These are phyloP conservation scores for Grus americana DNA, from an alignment of 2,113 vertebrate genomes.

Conservation along the genomic window DNA sequence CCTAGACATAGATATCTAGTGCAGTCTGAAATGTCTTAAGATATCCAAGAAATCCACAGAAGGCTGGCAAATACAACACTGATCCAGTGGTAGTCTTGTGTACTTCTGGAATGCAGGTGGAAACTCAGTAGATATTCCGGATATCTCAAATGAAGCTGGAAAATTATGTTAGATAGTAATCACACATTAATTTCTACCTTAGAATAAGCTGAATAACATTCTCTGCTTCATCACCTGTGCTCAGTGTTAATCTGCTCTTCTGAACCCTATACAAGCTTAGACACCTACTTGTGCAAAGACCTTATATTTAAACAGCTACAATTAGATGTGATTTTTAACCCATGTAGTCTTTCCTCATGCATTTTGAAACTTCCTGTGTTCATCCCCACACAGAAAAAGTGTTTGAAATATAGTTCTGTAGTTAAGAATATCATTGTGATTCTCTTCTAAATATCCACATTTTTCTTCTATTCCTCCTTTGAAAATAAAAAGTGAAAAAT, in stretches of 20 bases:
- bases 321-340: background rate
- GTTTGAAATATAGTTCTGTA: background rate
- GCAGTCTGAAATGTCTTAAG: background rate
- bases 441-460: background rate
- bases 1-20: background rate
- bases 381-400: background rate
- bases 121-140: background rate
- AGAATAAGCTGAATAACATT: background rate
- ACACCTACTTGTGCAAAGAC: background rate
- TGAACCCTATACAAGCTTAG: background rate
- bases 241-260: background rate
- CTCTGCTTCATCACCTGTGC: background rate
- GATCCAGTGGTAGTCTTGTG: background rate
- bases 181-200: background rate
- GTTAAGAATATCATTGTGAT: accelerated
- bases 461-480: background rate
- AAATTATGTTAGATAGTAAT: background rate
- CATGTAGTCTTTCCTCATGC: background rate
- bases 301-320: background rate
- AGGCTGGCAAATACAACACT: background rate
- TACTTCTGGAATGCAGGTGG: background rate
- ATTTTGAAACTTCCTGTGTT: background rate
- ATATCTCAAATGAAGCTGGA: background rate
- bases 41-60: background rate
- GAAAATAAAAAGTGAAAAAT: background rate